Evolutionary conservation across 2,888 invertebrate species (phyloP), one percentile per base, ranked within the genome.

Genomic region (Pseudococcus jackbeardsleyi): DNA sequence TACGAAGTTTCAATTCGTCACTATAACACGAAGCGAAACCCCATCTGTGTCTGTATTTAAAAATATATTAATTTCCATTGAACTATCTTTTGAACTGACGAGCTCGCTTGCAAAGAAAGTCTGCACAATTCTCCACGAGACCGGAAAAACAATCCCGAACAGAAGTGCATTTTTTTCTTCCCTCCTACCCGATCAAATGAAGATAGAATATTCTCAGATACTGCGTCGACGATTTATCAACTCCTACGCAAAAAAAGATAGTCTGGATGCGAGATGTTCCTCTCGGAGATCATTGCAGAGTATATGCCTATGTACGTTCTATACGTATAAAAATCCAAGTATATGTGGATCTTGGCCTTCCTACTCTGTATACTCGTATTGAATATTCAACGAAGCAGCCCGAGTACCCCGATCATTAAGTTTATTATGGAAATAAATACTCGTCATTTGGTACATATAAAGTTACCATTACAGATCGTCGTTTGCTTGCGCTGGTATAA

Each of bases 391-490:
- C 26, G 26, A 12, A 33, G 72, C 17, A 17, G 33, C 72, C 17
- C 11, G 17, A 42, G 42, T 33, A 72, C 33, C 15, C 33, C 72
- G 72, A 72, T 72, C 72, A 72, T 72, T 72, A 72, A 72, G 72
- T 72, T 72, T 72, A 72, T 72, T 72, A 72, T 72, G 72, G 72
- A 72, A 72, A 72, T 72, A 72, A 39, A 72, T 39, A 33, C 33
- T 33, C 64, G 64, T 64, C 33, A 33, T 33, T 72, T 33, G 72
- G 72, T 64, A 9, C 9, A 9, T 19, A 19, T 64, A 59, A 50
- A 50, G 42, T 50, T 50, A 50, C 48, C 48, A 50, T 50, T 42
- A 42, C 48, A 50, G 12, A 12, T 50, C 12, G 15, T 12, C 15
- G 15, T 50, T 15, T 50, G 48, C 12, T 50, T 15, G 48, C 42